Base-by-base conservation (phyloP, 2,797 vertebrate genomes). In the Capromys pilorides region DNA sequence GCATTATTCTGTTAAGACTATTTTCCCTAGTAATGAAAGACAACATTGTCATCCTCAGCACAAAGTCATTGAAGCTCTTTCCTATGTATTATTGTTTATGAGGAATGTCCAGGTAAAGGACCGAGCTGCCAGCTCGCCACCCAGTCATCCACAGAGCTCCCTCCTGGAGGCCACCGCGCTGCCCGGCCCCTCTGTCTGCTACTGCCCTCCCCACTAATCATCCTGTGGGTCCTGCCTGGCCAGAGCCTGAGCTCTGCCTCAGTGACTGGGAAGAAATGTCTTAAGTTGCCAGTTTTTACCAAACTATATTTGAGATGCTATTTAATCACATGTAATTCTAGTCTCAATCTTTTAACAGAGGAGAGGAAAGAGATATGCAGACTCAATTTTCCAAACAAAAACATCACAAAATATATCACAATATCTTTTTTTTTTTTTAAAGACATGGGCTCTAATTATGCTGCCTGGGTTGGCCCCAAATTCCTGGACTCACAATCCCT, bases 311-410 rank as follows among this genome's bases (percentile, higher is more conserved):
- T 89, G 26, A 86, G 82, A 39, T 91, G 39, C 4, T 91, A 39
- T 94, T 94, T 90, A 91, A 91, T 86, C 21, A 49, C 57, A 67
- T 64, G 28, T 36, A 80, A 92, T 64, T 88, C 45, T 49, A 92
- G 28, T 84, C 39, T 49, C 79, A 67, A 39, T 24, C 85, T 75
- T 92, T 71, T 78, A 66, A 90, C n/a, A 26, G 21, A 89, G 13
- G 85, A 92, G 71, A 90, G 13, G 13, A 94, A 79, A 77, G 8
- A 80, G 59, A 95, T 6, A 82, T 51, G 13, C 7, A 93, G 39
- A 92, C 28, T 89, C 5, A 75, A 86, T 73, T 84, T 91, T 93
- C 62, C 66, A 92, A 85, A 91, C 62, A 71, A 87, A 79, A 90
- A 79, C 18, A 71, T 33, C 71, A 33, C 39, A 84, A 82, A 92